phyloP scores from a whole-genome alignment of 2,888 invertebrate genomes.

The Aphelenchoides bicaudatus region DNA sequence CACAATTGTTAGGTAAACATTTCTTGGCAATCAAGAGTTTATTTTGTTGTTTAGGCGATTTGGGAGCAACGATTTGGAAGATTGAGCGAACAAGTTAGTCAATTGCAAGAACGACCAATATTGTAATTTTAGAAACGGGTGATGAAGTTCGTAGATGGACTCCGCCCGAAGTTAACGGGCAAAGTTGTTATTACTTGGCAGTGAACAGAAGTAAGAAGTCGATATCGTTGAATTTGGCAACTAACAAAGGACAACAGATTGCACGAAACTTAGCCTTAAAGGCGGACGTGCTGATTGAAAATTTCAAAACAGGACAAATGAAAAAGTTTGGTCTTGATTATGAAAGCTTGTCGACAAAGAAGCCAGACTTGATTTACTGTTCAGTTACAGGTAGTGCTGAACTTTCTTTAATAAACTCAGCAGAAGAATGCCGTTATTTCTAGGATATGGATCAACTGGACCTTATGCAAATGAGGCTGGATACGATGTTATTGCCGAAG shows the following conservation, averaged over 20 bases:
- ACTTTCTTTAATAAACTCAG: conserved; percentile 1
- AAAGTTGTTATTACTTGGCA: conserved; percentile 77
- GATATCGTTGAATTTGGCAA: conserved; percentile 79
- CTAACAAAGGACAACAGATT: conserved; percentile 66
- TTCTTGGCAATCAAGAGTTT: too few relatives aligned
- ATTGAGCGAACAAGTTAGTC: conserved; percentile 74
- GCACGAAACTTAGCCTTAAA: conserved; percentile 69
- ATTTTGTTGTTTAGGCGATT: too few relatives aligned
- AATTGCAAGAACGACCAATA: neutral
- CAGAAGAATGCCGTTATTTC: conserved; percentile 8
- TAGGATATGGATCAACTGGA: conserved; percentile 78
- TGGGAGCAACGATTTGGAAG: conserved; percentile 89
- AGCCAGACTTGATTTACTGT: conserved; percentile 82
- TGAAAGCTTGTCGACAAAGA: conserved; percentile 69
- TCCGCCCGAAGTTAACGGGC: conserved; percentile 70
- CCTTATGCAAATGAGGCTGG: conserved; percentile 84
- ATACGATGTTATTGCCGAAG: conserved; percentile 91
- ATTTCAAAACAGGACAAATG: conserved; percentile 86
- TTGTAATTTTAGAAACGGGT: conserved; percentile 65
- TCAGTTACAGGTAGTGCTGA: conserved; percentile 72
- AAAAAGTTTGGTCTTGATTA: conserved; percentile 76
- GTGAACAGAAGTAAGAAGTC: conserved; percentile 92
- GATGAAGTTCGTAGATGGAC: conserved; percentile 91
- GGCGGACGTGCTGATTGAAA: conserved; percentile 85
- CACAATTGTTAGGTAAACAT: conserved; percentile 85